A percentile compares a stretch with the other conserved stretches of the same genome.
These are phyloP conservation scores for Therioaphis trifolii DNA, from an alignment of 2,888 invertebrate species.

Conservation along the genomic window DNA sequence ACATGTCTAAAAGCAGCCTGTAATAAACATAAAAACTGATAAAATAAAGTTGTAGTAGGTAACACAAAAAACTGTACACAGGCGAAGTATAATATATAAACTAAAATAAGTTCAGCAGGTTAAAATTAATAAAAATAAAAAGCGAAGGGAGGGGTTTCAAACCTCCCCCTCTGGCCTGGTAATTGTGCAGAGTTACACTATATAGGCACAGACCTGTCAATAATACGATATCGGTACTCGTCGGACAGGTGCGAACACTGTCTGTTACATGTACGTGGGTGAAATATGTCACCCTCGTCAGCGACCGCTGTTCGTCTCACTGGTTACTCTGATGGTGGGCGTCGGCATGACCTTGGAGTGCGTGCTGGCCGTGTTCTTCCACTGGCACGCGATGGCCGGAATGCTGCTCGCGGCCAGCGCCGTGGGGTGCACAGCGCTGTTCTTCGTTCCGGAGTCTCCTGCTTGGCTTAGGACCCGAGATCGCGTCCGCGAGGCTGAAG, in stretches of 20 bases:
- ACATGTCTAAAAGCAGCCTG: too few relatives aligned
- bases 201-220: too few relatives aligned
- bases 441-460: constrained; percentile 51
- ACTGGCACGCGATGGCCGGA: constrained; percentile 34
- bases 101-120: too few relatives aligned
- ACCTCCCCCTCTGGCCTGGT: too few relatives aligned
- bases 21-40: too few relatives aligned
- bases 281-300: constrained; percentile 39
- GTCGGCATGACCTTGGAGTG: constrained; percentile 41
- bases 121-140: too few relatives aligned
- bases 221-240: too few relatives aligned
- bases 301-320: constrained; percentile 6
- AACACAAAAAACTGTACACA: too few relatives aligned
- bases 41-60: too few relatives aligned
- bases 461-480: constrained; percentile 43
- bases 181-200: too few relatives aligned
- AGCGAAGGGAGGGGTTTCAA: too few relatives aligned
- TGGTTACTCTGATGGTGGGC: constrained; percentile 16
- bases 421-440: neutral
- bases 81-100: too few relatives aligned
- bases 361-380: constrained; percentile 21
- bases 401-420: neutral
- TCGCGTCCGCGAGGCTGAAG: neutral
- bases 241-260: neutral
- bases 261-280: constrained; percentile 28